Evolutionary conservation across 2,113 vertebrate species (phyloP).

Genomic region (Drymodes brunneopygia): DNA sequence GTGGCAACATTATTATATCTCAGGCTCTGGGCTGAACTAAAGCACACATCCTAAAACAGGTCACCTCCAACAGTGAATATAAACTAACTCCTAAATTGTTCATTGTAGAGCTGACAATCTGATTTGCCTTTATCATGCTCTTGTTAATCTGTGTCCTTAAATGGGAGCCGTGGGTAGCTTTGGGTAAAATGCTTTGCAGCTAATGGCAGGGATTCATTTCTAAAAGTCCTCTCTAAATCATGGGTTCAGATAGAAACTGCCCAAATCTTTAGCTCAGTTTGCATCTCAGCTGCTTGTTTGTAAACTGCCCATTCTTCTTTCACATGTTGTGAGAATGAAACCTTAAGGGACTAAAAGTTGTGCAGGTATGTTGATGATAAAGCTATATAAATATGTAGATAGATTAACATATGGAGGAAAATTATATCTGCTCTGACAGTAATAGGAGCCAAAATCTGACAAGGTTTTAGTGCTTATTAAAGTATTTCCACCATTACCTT

Average conservation of each 20-base stretch:
- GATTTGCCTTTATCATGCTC: background rate
- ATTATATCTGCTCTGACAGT: background rate
- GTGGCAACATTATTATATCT: background rate
- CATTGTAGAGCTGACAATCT: background rate
- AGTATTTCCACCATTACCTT: background rate
- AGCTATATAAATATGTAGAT: background rate
- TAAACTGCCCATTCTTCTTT: background rate
- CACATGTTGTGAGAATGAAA: background rate
- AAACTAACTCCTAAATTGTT: constrained; percentile 16
- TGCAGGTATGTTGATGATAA: background rate
- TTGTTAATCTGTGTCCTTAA: constrained; percentile 36
- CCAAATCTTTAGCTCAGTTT: background rate
- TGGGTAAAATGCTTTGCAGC: background rate
- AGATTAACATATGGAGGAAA: background rate
- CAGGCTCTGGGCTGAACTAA: background rate
- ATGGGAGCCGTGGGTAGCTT: background rate
- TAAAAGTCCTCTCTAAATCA: background rate
- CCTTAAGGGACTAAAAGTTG: background rate
- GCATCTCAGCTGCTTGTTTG: background rate
- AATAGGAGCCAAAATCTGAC: background rate
- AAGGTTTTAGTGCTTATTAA: background rate
- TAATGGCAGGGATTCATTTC: background rate
- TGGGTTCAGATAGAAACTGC: background rate
- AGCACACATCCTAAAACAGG: background rate
- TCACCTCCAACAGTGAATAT: constrained; percentile 9